phyloP scores from a whole-genome alignment of 2,113 vertebrate species.

The Collichthys lucidus region DNA sequence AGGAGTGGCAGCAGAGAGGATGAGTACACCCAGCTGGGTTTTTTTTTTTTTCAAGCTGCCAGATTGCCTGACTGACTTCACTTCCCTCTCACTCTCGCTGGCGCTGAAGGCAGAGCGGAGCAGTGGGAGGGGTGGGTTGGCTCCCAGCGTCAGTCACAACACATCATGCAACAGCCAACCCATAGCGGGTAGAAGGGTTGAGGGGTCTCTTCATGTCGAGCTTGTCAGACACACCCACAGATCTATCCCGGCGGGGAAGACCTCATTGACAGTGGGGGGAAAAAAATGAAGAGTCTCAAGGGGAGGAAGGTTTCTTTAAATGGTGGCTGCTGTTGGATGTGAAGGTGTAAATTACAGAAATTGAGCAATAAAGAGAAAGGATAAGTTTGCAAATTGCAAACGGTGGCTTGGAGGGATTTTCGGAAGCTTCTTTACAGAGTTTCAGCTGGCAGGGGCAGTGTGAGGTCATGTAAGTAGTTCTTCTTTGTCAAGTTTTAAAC shows the following conservation, averaged over 20 bases:
- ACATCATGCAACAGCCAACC: constrained; percentile 60
- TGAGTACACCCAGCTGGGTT: constrained; percentile 62
- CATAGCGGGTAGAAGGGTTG: constrained; percentile 32
- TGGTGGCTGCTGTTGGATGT: background rate
- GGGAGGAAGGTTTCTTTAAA: constrained; percentile 15
- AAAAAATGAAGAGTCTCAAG: constrained; percentile 21
- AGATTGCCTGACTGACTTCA: constrained; percentile 59
- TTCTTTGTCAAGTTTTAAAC: constrained; percentile 59
- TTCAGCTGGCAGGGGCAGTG: constrained; percentile 21
- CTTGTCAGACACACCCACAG: constrained; percentile 59
- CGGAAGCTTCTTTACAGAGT: background rate
- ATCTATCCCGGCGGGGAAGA: constrained; percentile 27
- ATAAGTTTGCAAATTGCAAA: constrained; percentile 21
- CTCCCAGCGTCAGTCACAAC: constrained; percentile 64
- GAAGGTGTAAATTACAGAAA: constrained; percentile 43
- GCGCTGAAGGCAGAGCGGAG: constrained; percentile 39
- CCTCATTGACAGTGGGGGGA: background rate
- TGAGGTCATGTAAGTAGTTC: constrained; percentile 52
- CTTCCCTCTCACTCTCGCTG: constrained; percentile 28
- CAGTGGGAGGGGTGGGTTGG: constrained; percentile 37
- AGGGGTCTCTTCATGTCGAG: constrained; percentile 46
- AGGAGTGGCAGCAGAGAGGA: constrained; percentile 47
- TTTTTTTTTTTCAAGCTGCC: constrained; percentile 48
- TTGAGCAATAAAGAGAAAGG: constrained; percentile 5
- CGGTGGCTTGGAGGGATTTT: constrained; percentile 18